A percentile compares a stretch with the other conserved stretches of the same genome.
Conservation (phyloP, 1,140 invertebrate genomes). For the Rhyacophila brunnea region DNA sequence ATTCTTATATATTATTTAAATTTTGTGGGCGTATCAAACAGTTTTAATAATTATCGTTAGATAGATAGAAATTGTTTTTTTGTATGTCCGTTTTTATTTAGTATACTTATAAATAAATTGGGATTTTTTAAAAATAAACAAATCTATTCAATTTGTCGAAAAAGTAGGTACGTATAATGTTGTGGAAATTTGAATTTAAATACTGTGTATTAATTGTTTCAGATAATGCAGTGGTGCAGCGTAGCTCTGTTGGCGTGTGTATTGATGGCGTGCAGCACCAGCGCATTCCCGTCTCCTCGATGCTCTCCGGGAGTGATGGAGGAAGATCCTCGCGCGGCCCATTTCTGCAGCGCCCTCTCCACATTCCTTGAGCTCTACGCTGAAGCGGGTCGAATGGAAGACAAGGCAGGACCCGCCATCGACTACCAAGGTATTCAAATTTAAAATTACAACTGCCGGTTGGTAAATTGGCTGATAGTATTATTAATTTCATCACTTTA, state of each 20-base stretch:
- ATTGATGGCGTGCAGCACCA: constrained; percentile 33
- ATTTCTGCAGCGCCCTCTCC: constrained; percentile 52
- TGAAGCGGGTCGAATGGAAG: constrained; percentile 43
- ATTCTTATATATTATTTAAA: too few species aligned
- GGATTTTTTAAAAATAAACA: too few species aligned
- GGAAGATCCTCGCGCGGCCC: constrained; percentile 48
- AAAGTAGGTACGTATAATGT: too few species aligned
- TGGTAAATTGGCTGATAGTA: too few species aligned
- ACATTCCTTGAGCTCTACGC: constrained; percentile 53
- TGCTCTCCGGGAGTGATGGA: constrained; percentile 47
- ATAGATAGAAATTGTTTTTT: too few species aligned
- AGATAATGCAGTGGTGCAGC: constrained; percentile 33
- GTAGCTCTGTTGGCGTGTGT: constrained; percentile 22
- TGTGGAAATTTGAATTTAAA: too few species aligned
- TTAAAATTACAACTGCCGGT: background rate
- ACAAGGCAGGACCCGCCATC: constrained; percentile 35
- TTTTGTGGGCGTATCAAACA: too few species aligned
- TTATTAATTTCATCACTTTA: too few species aligned
- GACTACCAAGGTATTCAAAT: constrained; percentile 27
- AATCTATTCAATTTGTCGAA: too few species aligned
- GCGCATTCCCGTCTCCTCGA: constrained; percentile 41
- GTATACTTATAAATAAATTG: too few species aligned
- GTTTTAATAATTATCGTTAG: too few species aligned
- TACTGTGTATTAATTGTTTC: constrained; percentile 15
- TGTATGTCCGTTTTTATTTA: too few species aligned